phyloP scores from a whole-genome alignment of 1,140 invertebrate species.

The Macrobrachium rosenbergii region DNA sequence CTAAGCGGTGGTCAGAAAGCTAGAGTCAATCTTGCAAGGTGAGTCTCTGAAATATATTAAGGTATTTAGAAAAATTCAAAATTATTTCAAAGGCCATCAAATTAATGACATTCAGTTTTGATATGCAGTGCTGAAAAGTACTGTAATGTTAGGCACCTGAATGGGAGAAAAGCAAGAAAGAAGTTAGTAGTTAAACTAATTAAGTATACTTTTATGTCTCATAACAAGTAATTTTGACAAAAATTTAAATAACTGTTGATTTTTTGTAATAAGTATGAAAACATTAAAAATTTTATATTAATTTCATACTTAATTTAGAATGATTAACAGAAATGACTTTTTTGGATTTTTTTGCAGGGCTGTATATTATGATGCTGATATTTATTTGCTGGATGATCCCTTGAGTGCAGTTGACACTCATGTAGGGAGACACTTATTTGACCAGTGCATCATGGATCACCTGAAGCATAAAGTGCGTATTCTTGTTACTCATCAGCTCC shows the following conservation, averaged over 20 bases:
- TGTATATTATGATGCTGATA: slow-evolving; percentile 83
- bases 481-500: slow-evolving; percentile 71
- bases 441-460: slow-evolving; percentile 72
- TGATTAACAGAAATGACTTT: not conserved
- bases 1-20: slow-evolving; percentile 93
- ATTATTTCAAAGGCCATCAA: not conserved
- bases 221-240: slow-evolving; percentile 68
- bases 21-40: slow-evolving; percentile 86
- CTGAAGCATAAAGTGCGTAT: slow-evolving; percentile 69
- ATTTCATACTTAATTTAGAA: too few relatives aligned
- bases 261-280: too few relatives aligned
- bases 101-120: too few relatives aligned
- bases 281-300: too few relatives aligned
- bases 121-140: too few relatives aligned
- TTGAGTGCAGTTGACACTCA: slow-evolving; percentile 82
- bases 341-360: slow-evolving; percentile 72
- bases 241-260: slow-evolving; percentile 75
- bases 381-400: slow-evolving; percentile 84
- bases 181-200: too few relatives aligned
- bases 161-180: too few relatives aligned
- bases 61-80: slow-evolving; percentile 43
- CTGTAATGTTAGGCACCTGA: too few relatives aligned
- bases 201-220: not conserved
- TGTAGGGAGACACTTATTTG: slow-evolving; percentile 84
- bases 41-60: slow-evolving; percentile 72